Evolutionary conservation across 2,797 vertebrate genomes (phyloP), one percentile per base, ranked within the genome.

Genomic region (Gadopsis marmoratus): DNA sequence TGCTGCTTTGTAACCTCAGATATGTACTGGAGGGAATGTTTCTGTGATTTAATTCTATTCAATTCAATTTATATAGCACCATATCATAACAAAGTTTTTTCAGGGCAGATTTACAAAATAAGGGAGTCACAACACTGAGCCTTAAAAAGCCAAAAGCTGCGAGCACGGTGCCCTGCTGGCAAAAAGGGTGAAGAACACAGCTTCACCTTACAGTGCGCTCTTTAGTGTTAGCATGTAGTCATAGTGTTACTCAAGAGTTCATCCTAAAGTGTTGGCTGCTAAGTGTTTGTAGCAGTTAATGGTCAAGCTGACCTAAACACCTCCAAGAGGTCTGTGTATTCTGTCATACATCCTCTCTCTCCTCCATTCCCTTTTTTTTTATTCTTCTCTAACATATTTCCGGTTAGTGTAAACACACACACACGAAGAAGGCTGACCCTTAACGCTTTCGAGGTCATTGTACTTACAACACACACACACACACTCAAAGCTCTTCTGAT

Each of bases 101-200:
- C 26, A 26, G 26, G 26, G 26, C 26, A 26, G 26, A 26, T 26
- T 60, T 58, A 69, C n/a, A 47, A 26, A 60, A 21, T 78, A 55
- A 74, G n/a, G 13, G 26, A 68, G 53, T 59, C 48, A 63, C n/a
- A 65, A 54, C 54, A 63, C 33, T 37, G 16, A 77, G 41, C 62
- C 51, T 69, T 79, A 66, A 82, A 80, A 76, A 80, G 74, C 70
- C 21, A 31, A 67, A 75, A 71, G 35, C 55, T 53, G n/a, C 2
- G 33, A 69, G 64, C 45, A 23, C 73, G 71, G 56, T 54, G 67
- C 78, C 76, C 13, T 7, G 23, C 13, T 29, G 58, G 10, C n/a
- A 8, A 29, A 51, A 33, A 29, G 19, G 51, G 37, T 54, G 39
- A 78, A 70, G 63, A 66, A 76, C 26, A 53, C n/a, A 37, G 61